These are phyloP conservation scores for Seriola rivoliana DNA, from an alignment of 2,113 vertebrate species.

Conservation along the genomic window DNA sequence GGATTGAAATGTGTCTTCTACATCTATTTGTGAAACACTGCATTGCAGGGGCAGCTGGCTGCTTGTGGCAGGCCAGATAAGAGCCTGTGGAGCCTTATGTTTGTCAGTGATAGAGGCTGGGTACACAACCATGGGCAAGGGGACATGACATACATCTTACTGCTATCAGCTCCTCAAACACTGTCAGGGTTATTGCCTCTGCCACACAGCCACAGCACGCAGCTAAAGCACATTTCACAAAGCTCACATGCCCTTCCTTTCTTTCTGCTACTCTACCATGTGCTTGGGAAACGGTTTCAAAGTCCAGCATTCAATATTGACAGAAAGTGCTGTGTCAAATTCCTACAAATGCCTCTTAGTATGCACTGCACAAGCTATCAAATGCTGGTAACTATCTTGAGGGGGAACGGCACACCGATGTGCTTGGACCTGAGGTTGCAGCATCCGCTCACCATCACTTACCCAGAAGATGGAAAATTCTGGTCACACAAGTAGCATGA, in stretches of 20 bases:
- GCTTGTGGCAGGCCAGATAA: slow-evolving; percentile 78
- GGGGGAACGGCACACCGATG: slow-evolving; percentile 21
- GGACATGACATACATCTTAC: slow-evolving; percentile 63
- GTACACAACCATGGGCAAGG: slow-evolving; percentile 53
- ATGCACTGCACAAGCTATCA: background rate
- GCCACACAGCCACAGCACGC: slow-evolving; percentile 26
- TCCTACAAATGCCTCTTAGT: slow-evolving; percentile 34
- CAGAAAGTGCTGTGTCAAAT: slow-evolving; percentile 47
- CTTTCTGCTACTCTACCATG: slow-evolving; percentile 29
- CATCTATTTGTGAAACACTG: slow-evolving; percentile 73
- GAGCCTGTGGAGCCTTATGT: slow-evolving; percentile 64
- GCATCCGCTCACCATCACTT: background rate
- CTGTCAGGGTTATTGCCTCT: slow-evolving; percentile 52
- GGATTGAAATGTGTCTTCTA: slow-evolving; percentile 62
- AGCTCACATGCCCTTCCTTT: slow-evolving; percentile 39
- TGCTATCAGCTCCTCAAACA: slow-evolving; percentile 72
- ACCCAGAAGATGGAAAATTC: background rate
- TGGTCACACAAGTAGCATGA: background rate
- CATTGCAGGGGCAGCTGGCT: slow-evolving; percentile 81
- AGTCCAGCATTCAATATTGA: slow-evolving; percentile 67
- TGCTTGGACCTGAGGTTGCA: background rate
- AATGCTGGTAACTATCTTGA: slow-evolving; percentile 21
- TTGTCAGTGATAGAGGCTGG: slow-evolving; percentile 72
- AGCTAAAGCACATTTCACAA: slow-evolving; percentile 43
- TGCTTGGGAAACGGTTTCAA: slow-evolving; percentile 50